These are phyloP conservation scores for Teleiodes luculella DNA, from an alignment of 2,888 invertebrate genomes.

Conservation along the genomic window DNA sequence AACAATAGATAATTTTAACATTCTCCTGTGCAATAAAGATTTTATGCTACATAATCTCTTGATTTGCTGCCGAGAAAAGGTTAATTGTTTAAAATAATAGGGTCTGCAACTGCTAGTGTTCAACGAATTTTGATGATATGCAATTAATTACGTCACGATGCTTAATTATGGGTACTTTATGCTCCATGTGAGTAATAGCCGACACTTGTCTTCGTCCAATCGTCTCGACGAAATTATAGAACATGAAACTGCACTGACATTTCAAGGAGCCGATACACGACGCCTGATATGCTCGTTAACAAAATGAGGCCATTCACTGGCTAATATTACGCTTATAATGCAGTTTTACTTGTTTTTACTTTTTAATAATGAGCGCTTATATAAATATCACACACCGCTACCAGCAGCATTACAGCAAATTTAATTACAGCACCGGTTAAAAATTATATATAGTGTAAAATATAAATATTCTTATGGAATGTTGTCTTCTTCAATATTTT, in stretches of 20 bases:
- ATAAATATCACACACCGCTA: no score
- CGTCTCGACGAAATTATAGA: constrained; percentile 10
- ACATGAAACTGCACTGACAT: constrained; percentile 8
- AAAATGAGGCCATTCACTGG: not conserved
- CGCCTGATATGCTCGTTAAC: constrained; percentile 6
- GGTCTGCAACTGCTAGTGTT: constrained; percentile 23
- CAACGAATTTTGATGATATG: constrained; percentile 31
- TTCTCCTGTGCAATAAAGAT: no score
- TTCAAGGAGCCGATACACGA: constrained; percentile 5
- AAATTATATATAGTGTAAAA: no score
- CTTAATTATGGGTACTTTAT: constrained; percentile 29
- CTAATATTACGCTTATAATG: not conserved
- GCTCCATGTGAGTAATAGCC: constrained; percentile 22
- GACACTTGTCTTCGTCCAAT: constrained; percentile 13
- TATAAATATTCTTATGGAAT: no score
- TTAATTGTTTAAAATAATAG: constrained; percentile 35
- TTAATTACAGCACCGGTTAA: constrained; percentile 1
- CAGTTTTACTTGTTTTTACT: not conserved
- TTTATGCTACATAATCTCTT: constrained; percentile 20
- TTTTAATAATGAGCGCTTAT: no score
- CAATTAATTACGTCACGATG: constrained; percentile 26
- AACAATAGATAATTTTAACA: no score
- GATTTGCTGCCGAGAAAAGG: constrained; percentile 34
- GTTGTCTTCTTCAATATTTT: no score
- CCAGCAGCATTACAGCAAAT: no score